These are phyloP conservation scores for Podiceps cristatus DNA, from an alignment of 2,113 vertebrate species.

Conservation along the genomic window DNA sequence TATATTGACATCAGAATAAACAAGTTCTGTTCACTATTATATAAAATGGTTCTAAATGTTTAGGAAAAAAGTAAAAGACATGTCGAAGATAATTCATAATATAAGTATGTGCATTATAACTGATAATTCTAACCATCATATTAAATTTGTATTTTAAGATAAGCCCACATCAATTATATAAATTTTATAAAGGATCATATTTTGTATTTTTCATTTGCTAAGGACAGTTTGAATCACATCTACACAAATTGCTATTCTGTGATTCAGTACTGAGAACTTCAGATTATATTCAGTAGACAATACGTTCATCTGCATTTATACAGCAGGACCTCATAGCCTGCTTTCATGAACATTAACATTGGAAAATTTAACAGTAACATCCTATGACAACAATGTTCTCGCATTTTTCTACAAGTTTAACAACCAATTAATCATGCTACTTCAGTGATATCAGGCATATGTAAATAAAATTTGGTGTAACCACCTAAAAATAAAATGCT, in stretches of 20 bases:
- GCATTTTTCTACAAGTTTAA: neutral
- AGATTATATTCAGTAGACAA: neutral
- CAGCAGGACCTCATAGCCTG: neutral
- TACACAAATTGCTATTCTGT: neutral
- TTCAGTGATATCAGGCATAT: neutral
- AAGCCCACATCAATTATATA: neutral
- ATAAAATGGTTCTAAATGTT: neutral
- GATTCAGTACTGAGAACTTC: neutral
- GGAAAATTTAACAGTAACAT: neutral
- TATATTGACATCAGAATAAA: neutral
- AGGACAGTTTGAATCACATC: neutral
- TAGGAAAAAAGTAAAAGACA: neutral
- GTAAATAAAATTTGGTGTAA: neutral
- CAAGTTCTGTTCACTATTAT: neutral
- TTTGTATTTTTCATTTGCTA: neutral
- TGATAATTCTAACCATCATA: neutral
- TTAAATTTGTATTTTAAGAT: neutral
- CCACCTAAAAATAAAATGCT: neutral
- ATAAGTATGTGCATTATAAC: neutral
- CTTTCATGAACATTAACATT: neutral
- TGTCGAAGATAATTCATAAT: neutral
- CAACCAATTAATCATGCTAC: neutral
- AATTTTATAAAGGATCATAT: neutral
- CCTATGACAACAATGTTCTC: neutral
- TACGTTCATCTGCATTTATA: neutral